These are phyloP conservation scores for Laticauda laticaudata DNA, from an alignment of 2,113 vertebrate species.

Conservation along the genomic window DNA sequence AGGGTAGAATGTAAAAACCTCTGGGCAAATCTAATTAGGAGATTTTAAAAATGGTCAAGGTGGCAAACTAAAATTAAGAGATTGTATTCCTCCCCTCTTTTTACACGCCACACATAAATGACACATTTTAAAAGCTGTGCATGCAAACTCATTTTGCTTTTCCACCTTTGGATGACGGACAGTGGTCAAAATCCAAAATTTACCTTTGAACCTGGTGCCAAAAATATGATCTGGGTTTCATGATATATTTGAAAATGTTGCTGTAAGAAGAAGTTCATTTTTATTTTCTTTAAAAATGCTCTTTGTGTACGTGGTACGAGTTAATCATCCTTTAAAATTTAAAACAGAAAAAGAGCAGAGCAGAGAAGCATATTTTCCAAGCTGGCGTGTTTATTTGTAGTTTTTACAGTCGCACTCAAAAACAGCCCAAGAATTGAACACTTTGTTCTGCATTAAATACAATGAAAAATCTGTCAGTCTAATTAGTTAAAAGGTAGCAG, in stretches of 20 bases:
- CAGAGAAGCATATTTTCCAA: slow-evolving; percentile 42
- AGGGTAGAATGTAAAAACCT: not conserved
- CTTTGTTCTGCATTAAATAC: slow-evolving; percentile 40
- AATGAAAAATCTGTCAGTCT: slow-evolving; percentile 52
- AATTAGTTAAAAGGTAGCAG: slow-evolving; percentile 62
- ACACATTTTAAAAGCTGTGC: not conserved
- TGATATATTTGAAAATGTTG: not conserved
- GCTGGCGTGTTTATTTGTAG: not conserved
- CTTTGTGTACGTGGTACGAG: not conserved
- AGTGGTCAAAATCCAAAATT: not conserved
- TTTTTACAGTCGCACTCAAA: not conserved
- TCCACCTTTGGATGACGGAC: not conserved
- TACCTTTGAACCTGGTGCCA: not conserved
- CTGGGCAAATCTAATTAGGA: not conserved
- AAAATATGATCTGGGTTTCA: not conserved
- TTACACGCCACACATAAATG: not conserved
- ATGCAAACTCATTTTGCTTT: not conserved
- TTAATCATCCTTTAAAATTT: slow-evolving; percentile 30
- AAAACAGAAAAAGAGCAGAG: slow-evolving; percentile 26
- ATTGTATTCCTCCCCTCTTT: not conserved
- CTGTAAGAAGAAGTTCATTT: not conserved
- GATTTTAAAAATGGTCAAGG: not conserved
- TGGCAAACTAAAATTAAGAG: not conserved
- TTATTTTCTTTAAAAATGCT: not conserved
- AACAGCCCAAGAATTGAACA: slow-evolving; percentile 1